Conservation (phyloP, 2,797 vertebrate genomes). For the Chiroxiphia lanceolata region DNA sequence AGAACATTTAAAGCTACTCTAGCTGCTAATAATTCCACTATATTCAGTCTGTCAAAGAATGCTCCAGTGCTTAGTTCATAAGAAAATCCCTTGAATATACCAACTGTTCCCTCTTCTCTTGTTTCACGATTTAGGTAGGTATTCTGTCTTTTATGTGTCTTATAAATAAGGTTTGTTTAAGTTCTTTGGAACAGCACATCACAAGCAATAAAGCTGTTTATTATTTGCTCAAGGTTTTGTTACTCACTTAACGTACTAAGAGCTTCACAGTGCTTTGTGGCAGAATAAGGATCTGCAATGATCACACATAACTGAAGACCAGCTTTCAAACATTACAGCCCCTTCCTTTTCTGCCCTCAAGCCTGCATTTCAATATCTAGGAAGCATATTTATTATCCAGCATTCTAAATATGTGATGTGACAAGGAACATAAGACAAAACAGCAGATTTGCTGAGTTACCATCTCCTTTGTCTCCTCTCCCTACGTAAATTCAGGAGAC, state of each 20-base stretch:
- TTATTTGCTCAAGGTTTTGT: not conserved
- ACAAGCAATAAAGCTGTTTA: not conserved
- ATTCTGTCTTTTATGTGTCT: not conserved
- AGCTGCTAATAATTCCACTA: not conserved
- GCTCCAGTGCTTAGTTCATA: not conserved
- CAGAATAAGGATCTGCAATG: not conserved
- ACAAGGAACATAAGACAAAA: not conserved
- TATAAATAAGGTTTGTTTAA: not conserved
- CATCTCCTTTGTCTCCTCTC: not conserved
- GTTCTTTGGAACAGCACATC: not conserved
- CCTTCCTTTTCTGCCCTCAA: not conserved
- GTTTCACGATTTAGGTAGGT: not conserved
- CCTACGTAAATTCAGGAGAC: not conserved
- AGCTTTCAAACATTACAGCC: not conserved
- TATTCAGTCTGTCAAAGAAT: not conserved
- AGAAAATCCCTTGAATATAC: not conserved
- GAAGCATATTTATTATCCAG: not conserved
- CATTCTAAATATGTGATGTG: not conserved
- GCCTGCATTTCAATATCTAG: not conserved
- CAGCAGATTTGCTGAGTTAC: not conserved
- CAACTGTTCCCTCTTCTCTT: not conserved
- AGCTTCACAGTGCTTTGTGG: not conserved
- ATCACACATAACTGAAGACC: not conserved
- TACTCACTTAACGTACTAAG: not conserved
- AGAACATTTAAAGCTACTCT: not conserved